Percentiles rank a stretch among this genome's conserved stretches.
Evolutionary conservation across 2,113 vertebrate species (phyloP).

Genomic region (Lamprologus callipterus): DNA sequence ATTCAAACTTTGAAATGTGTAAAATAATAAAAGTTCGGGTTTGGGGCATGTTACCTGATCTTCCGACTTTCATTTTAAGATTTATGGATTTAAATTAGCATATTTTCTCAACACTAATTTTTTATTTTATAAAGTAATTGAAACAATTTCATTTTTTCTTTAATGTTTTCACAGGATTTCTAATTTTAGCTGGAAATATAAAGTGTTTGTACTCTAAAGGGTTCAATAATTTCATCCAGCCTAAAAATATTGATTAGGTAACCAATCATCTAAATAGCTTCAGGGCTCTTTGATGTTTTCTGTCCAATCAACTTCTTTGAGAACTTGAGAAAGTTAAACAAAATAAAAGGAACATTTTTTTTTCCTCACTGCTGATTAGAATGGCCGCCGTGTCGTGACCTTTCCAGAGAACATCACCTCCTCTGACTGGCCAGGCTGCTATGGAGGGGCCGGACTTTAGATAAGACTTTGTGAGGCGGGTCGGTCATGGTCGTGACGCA

Average conservation of each 20-base stretch:
- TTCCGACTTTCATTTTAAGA: not conserved
- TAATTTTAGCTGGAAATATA: not conserved
- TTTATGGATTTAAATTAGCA: not conserved
- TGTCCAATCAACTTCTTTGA: not conserved
- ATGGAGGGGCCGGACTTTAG: conserved; percentile 34
- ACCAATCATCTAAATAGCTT: not conserved
- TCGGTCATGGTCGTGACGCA: conserved; percentile 41
- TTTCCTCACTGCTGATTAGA: not conserved
- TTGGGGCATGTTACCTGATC: not conserved
- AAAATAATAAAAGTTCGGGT: not conserved
- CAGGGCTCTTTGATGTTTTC: not conserved
- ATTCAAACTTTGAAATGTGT: not conserved
- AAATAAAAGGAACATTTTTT: not conserved
- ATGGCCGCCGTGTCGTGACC: not conserved
- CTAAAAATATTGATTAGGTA: not conserved
- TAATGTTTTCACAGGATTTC: not conserved
- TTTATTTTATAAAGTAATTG: not conserved
- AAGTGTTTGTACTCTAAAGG: not conserved
- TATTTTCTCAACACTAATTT: not conserved
- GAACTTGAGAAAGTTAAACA: not conserved
- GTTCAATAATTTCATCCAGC: not conserved
- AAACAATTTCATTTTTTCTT: not conserved
- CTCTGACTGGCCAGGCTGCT: conserved; percentile 41
- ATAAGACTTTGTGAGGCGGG: conserved; percentile 37
- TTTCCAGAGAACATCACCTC: conserved; percentile 59